A percentile compares a stretch with the other conserved stretches of the same genome.
Conservation (phyloP, 2,113 vertebrate genomes). For the Ictalurus furcatus region DNA sequence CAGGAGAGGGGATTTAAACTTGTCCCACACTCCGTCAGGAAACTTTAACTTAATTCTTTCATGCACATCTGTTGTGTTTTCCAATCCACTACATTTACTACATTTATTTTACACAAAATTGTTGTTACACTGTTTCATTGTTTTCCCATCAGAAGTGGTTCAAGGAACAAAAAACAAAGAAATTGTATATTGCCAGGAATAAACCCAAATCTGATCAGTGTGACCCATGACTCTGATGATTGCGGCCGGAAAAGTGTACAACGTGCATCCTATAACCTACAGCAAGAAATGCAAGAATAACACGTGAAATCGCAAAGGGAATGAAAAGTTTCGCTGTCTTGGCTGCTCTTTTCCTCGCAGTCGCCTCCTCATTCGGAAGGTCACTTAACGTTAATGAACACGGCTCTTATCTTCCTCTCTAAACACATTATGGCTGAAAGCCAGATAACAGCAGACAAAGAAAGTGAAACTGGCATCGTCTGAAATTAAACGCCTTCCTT, state of each 20-base stretch:
- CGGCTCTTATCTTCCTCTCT: conserved; percentile 37
- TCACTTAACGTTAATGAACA: conserved; percentile 51
- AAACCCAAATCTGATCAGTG: not conserved
- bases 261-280: not conserved
- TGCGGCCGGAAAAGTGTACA: not conserved
- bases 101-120: too few species aligned
- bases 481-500: conserved; percentile 49
- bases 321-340: not conserved
- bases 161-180: not conserved
- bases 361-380: conserved; percentile 15
- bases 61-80: not conserved
- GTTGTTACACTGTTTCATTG: too few species aligned
- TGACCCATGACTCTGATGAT: not conserved
- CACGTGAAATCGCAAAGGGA: not conserved
- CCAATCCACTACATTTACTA: not conserved
- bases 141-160: not conserved
- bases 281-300: not conserved
- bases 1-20: not conserved
- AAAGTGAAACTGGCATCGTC: conserved; percentile 24
- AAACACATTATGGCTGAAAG: conserved; percentile 38
- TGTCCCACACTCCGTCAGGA: too few species aligned
- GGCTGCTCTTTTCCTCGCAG: not conserved
- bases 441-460: conserved; percentile 53
- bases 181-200: not conserved
- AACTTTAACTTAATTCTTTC: not conserved